phyloP scores from a whole-genome alignment of 1,140 invertebrate genomes.

The Anagrus nilaparvatae region DNA sequence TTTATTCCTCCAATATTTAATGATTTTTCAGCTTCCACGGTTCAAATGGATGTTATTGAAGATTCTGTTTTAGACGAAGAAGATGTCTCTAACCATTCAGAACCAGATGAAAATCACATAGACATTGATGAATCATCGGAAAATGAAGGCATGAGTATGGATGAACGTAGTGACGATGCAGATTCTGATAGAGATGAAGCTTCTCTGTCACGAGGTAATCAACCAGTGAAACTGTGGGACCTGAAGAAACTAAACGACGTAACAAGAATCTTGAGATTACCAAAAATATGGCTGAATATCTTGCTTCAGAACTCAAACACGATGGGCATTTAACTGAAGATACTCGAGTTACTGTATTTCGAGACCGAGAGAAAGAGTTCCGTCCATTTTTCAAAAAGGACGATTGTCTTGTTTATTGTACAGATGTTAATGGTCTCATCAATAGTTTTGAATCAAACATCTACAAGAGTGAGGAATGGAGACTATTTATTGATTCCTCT shows the following conservation, averaged over 20 bases:
- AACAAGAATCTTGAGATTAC: conserved; percentile 25
- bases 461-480: conserved; percentile 14
- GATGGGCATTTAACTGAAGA: conserved; percentile 5
- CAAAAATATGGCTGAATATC: conserved; percentile 24
- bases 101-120: too few species aligned
- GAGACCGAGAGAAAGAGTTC: background rate
- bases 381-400: conserved; percentile 6
- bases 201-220: too few species aligned
- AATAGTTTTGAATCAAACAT: conserved; percentile 2
- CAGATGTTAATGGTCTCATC: conserved; percentile 1
- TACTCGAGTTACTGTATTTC: background rate
- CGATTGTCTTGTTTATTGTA: conserved; percentile 1
- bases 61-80: too few species aligned
- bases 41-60: too few species aligned
- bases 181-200: conserved; percentile 4
- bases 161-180: background rate
- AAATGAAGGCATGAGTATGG: background rate
- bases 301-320: conserved; percentile 21
- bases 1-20: conserved; percentile 5
- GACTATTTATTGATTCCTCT: conserved; percentile 19
- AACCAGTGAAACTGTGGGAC: too few species aligned
- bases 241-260: conserved; percentile 23
- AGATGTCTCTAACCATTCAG: too few species aligned
- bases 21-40: background rate
- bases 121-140: too few species aligned